Percentiles rank a stretch among this genome's conserved stretches.
Conservation (phyloP, 1,140 invertebrate species). For the Hydropsyche tenuis region DNA sequence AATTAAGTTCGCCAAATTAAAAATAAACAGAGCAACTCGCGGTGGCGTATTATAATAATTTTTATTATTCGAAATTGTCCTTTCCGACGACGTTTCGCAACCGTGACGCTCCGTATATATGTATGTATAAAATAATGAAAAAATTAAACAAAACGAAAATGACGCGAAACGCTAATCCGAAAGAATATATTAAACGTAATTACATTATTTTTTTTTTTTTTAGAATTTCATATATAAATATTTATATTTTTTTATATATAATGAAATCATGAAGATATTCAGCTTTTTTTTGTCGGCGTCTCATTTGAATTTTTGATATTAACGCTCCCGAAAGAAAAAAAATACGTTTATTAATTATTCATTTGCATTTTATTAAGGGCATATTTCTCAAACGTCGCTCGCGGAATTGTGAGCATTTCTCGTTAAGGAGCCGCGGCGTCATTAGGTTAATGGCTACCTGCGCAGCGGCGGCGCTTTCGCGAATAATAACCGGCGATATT, state of each 20-base stretch:
- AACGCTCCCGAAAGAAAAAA: constrained; percentile 3
- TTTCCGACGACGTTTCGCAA: too few species aligned
- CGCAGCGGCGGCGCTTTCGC: neutral
- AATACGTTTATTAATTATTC: constrained; percentile 47
- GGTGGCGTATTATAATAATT: neutral
- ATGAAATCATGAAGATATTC: too few species aligned
- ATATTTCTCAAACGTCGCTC: constrained; percentile 43
- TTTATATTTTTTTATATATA: too few species aligned
- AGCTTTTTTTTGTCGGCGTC: too few species aligned
- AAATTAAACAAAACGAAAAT: neutral
- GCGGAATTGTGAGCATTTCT: constrained; percentile 46
- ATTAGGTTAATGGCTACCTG: constrained; percentile 45
- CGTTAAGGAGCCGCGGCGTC: constrained; percentile 44
- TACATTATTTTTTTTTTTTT: too few species aligned
- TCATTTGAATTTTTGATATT: constrained; percentile 38
- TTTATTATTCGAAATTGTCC: too few species aligned
- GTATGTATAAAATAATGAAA: too few species aligned
- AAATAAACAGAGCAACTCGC: too few species aligned
- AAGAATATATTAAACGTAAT: neutral
- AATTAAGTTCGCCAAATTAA: too few species aligned
- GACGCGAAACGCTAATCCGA: constrained; percentile 1
- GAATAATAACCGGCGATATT: too few species aligned
- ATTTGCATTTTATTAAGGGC: constrained; percentile 49
- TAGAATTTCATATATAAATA: too few species aligned
- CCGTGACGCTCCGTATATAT: too few species aligned